Base-by-base conservation (phyloP, 2,113 vertebrate genomes). In the Anseranas semipalmata region DNA sequence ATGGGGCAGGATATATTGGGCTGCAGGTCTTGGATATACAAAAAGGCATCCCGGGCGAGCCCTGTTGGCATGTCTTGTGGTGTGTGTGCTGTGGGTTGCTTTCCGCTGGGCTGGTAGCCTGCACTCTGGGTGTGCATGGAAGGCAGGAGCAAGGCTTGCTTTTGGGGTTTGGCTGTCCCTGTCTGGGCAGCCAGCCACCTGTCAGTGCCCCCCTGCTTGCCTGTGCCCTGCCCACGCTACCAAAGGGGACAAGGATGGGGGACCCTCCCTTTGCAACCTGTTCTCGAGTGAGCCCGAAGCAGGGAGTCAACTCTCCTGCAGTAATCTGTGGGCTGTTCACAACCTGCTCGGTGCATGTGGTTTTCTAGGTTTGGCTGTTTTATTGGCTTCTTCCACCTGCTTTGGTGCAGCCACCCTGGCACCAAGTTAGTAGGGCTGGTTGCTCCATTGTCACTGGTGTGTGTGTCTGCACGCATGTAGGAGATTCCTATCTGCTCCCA, bases 401-500 rank as follows among this genome's bases (percentile, higher is more conserved):
- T 45, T 46, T 7, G 16, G 28, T 24, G 10, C 25, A 30, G 76
- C 20, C 59, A 13, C 18, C 71, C 13, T 67, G 45, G 25, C 2
- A 0, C 37, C 37, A 11, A 4, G n/a, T 18, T 18, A 1, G 32
- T 13, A 30, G 59, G 39, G 43, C 65, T 62, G n/a, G 27, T 18
- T 60, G 37, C 21, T 10, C n/a, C 0, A 1, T 7, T 35, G 45
- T 48, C 50, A n/a, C n/a, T 37, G n/a, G 45, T 56, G 30, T 37
- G 13, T 10, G 43, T 9, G 43, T 33, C 43, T 76, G 7, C 5
- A 0, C 19, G n/a, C 16, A 9, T 0, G 1, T n/a, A 1, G 33
- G 59, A 78, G 59, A 41, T 46, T 67, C 52, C 46, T 83, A 1
- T 52, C 28, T 9, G 53, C 46, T 68, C 55, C 73, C 37, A 27